Evolutionary conservation across 2,797 vertebrate species (phyloP).

Genomic region (Malurus splendens): DNA sequence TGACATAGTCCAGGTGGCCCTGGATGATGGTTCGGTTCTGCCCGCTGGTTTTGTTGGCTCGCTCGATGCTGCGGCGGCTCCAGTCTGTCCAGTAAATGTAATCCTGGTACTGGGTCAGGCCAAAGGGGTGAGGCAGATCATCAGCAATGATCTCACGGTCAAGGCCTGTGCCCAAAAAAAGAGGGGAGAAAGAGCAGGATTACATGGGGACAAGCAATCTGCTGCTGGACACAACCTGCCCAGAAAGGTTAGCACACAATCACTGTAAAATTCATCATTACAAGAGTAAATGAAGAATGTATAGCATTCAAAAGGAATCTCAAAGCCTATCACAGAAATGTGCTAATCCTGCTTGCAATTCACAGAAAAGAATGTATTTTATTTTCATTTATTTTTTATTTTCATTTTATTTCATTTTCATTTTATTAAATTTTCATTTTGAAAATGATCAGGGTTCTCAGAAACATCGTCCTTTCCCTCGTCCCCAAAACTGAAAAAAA

Average conservation of each 20-base stretch:
- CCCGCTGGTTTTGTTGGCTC: slow-evolving; percentile 95
- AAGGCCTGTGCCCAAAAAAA: slow-evolving; percentile 74
- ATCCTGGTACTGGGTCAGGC: slow-evolving; percentile 96
- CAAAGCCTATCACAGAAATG: background rate
- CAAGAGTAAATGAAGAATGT: background rate
- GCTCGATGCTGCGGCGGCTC: slow-evolving; percentile 97
- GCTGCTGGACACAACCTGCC: background rate
- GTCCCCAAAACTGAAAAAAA: background rate
- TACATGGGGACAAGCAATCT: background rate
- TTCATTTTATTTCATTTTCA: too few relatives aligned
- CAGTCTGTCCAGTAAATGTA: slow-evolving; percentile 99
- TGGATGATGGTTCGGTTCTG: slow-evolving; percentile 96
- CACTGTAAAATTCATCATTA: background rate
- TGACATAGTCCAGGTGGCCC: slow-evolving; percentile 94
- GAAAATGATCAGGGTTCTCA: background rate
- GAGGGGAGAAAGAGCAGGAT: slow-evolving; percentile 16
- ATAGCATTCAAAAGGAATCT: background rate
- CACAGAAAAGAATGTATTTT: background rate
- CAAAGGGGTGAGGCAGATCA: slow-evolving; percentile 94
- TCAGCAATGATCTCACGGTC: slow-evolving; percentile 96
- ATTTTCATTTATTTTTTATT: too few relatives aligned
- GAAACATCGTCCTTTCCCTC: background rate
- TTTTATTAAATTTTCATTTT: background rate
- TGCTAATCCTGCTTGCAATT: background rate
- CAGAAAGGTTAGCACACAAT: background rate